Evolutionary conservation across 2,113 vertebrate genomes (phyloP), one percentile per base, ranked within the genome.

Genomic region (Suncus etruscus): DNA sequence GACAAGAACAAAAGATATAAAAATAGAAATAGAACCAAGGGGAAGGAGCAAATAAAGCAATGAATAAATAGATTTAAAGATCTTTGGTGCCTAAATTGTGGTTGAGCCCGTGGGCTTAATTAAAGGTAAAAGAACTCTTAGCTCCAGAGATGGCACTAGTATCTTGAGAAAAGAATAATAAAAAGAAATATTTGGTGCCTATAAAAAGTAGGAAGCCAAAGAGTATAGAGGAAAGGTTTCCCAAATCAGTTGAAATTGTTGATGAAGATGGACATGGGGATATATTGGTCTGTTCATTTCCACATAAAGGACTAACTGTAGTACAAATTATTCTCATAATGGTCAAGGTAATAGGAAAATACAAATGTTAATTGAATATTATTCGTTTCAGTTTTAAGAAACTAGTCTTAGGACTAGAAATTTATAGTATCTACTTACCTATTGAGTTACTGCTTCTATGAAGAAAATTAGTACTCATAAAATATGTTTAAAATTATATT

Each of bases 201-300:
- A 79, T 50, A 61, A 32, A 81, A 73, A 80, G 14, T 61, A 20
- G 80, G 20, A 51, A 9, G 24, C 79, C 72, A 80, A 31, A 91
- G 47, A 89, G 79, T 10, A 85, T 15, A 87, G 2, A 72, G 32
- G 4, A 81, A 75, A 68, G 15, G 10, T 80, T 76, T 68, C 68
- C 65, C 75, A 81, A 66, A 81, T n/a, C 48, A 69, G 15, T n/a
- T 88, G 47, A 81, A 47, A 86, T 74, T 88, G 54, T 69, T 91
- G 15, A 92, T 68, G 89, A 6, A 20, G 54, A 58, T 58, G 20
- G 32, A 69, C 27, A 79, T 15, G 9, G 54, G 47, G 2, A 18
- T 72, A n/a, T 20, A 39, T 82, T 32, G 20, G 0, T 74, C 11
- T 4, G 3, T 86, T 29, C 18, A 18, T 29, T 83, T 86, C 31